Evolutionary conservation across 2,888 invertebrate species (phyloP), one percentile per base, ranked within the genome.

Genomic region (Diloba caeruleocephala): DNA sequence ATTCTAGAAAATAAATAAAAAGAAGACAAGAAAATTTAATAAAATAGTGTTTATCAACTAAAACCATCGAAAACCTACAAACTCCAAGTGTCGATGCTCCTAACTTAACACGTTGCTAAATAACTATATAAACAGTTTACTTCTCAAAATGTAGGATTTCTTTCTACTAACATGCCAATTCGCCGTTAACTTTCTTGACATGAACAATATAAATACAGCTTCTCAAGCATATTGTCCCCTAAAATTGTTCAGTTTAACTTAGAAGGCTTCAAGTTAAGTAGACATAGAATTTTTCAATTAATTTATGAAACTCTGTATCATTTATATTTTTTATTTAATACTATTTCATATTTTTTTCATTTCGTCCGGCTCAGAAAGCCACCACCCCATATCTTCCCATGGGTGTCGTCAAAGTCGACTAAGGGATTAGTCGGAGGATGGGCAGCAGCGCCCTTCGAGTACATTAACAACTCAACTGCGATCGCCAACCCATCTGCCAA

Each of bases 1-100:
- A n/a, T n/a, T n/a, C n/a, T n/a, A n/a, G n/a, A n/a, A n/a, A n/a
- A n/a, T n/a, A n/a, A n/a, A n/a, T n/a, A n/a, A n/a, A n/a, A n/a
- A n/a, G n/a, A n/a, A n/a, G n/a, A n/a, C n/a, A n/a, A n/a, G n/a
- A n/a, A n/a, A n/a, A n/a, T n/a, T n/a, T n/a, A n/a, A n/a, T n/a
- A 36, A 26, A 25, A 25, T 17, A 6, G 41, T 29, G 25, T n/a
- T 10, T 37, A n/a, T 3, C 1, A 34, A 29, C 5, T 13, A 29
- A 17, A 33, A 26, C n/a, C 2, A 26, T 46, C 28, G 5, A 6
- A 34, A 48, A 34, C 15, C 32, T 13, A 6, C 10, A 5, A 51
- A 29, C 32, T 51, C 26, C 9, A 14, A 9, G 25, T 51, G 64
- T 55, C 60, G 53, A 56, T 69, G 60, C 55, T 33, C 60, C 32